Evolutionary conservation across 2,113 vertebrate genomes (phyloP), one percentile per base, ranked within the genome.

Genomic region (Apeltes quadracus): DNA sequence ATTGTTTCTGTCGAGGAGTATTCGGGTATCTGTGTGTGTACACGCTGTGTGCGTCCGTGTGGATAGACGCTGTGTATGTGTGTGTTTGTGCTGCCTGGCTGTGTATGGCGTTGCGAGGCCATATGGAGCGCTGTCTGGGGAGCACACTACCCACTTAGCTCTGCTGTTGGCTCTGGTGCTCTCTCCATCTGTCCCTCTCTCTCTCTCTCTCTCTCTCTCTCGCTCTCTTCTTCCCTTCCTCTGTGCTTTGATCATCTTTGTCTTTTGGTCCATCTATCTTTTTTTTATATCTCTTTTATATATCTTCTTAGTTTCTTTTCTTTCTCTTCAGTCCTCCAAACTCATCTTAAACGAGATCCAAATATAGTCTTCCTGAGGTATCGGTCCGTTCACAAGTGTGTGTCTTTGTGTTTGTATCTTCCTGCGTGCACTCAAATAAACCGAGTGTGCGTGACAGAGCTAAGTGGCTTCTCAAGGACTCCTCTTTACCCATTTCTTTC

Each of bases 91-190:
- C 76, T 72, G 87, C 78, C 75, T 82, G 79, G 68, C 80, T 87
- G 78, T 90, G 86, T 75, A 76, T 85, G 84, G 80, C 65, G 53
- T 84, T 91, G 92, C 85, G 87, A 90, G 88, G 88, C 92, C 93
- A 93, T 93, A 93, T 93, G 92, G 92, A 91, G 66, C 81, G 29
- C 91, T 89, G 91, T 91, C 92, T 91, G 86, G 90, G 91, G 91
- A 93, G 88, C 87, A 89, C 89, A 91, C 91, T 90, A 91, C 92
- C 87, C 88, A 91, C 91, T 92, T 91, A 92, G 80, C 90, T 92
- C 86, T 84, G 83, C 89, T 90, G 88, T 88, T 89, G 91, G 88
- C 85, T 89, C 84, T 88, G 86, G 76, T 90, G 76, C 83, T 90
- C 81, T 81, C 86, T 91, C 92, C 90, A 92, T 91, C 92, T 91